These are phyloP conservation scores for Xiphophorus hellerii DNA, from an alignment of 2,113 vertebrate species.

Conservation along the genomic window DNA sequence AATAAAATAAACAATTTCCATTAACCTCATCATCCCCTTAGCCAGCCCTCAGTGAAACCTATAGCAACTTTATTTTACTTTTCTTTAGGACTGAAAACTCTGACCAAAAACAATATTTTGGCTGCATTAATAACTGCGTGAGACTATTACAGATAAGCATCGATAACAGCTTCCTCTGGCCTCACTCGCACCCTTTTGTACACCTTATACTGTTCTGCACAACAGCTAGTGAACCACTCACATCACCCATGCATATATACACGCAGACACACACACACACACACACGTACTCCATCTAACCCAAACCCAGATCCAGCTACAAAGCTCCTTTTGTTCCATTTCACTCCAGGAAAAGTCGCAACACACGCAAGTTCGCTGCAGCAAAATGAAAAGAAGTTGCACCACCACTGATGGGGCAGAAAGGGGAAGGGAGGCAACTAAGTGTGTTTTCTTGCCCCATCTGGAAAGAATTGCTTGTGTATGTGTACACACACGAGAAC, in stretches of 20 bases:
- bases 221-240: slow-evolving; percentile 60
- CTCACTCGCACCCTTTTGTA: slow-evolving; percentile 42
- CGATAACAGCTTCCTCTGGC: slow-evolving; percentile 59
- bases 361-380: slow-evolving; percentile 64
- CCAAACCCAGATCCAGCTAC: slow-evolving; percentile 62
- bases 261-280: neutral
- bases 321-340: slow-evolving; percentile 79
- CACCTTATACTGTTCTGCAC: slow-evolving; percentile 47
- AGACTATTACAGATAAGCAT: slow-evolving; percentile 65
- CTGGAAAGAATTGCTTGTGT: slow-evolving; percentile 72
- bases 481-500: slow-evolving; percentile 36
- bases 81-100: slow-evolving; percentile 15
- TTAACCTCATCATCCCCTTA: neutral
- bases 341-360: slow-evolving; percentile 67
- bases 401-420: slow-evolving; percentile 43
- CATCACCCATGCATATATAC: slow-evolving; percentile 23
- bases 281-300: slow-evolving; percentile 50
- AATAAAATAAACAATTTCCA: neutral
- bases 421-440: slow-evolving; percentile 32
- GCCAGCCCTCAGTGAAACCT: neutral
- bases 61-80: neutral
- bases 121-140: slow-evolving; percentile 41
- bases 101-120: slow-evolving; percentile 61
- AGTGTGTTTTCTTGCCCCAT: slow-evolving; percentile 69
- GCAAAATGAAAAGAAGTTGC: slow-evolving; percentile 63